phyloP scores from a whole-genome alignment of 2,113 vertebrate species.

The Sus scrofa region DNA sequence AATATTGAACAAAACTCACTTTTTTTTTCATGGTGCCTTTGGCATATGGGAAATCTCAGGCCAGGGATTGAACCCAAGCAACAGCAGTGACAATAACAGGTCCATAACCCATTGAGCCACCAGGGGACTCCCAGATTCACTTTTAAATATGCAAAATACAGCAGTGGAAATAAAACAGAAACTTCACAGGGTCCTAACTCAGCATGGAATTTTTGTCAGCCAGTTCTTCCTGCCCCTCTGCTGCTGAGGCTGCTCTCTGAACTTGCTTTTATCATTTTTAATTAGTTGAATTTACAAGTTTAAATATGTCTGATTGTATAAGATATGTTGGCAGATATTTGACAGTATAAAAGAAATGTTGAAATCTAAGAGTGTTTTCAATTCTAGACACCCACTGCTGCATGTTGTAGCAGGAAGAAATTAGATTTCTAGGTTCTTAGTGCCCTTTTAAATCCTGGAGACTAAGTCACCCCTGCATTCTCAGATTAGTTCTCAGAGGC shows the following conservation, averaged over 20 bases:
- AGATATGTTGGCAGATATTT: constrained; percentile 70
- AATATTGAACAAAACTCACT: not conserved
- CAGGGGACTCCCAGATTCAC: not conserved
- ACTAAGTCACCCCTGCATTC: constrained; percentile 42
- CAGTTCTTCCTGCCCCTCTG: not conserved
- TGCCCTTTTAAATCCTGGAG: constrained; percentile 10
- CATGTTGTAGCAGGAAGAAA: constrained; percentile 7
- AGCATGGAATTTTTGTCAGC: not conserved
- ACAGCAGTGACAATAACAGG: too few relatives aligned
- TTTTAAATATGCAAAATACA: not conserved
- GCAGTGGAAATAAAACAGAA: not conserved
- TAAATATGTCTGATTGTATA: constrained; percentile 53
- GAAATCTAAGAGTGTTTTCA: constrained; percentile 47
- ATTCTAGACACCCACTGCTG: not conserved
- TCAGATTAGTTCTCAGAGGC: constrained; percentile 22
- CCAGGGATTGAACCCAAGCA: too few relatives aligned
- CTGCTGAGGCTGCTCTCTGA: not conserved
- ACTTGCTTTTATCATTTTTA: constrained; percentile 8
- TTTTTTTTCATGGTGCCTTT: too few relatives aligned
- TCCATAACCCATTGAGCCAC: too few relatives aligned
- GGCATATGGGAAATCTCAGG: too few relatives aligned
- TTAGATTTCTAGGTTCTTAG: constrained; percentile 20
- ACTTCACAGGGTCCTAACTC: too few relatives aligned
- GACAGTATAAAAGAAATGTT: constrained; percentile 24
- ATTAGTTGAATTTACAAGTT: constrained; percentile 51